Conservation (phyloP, 2,797 vertebrate genomes). For the Schizothorax lantsangensis region DNA sequence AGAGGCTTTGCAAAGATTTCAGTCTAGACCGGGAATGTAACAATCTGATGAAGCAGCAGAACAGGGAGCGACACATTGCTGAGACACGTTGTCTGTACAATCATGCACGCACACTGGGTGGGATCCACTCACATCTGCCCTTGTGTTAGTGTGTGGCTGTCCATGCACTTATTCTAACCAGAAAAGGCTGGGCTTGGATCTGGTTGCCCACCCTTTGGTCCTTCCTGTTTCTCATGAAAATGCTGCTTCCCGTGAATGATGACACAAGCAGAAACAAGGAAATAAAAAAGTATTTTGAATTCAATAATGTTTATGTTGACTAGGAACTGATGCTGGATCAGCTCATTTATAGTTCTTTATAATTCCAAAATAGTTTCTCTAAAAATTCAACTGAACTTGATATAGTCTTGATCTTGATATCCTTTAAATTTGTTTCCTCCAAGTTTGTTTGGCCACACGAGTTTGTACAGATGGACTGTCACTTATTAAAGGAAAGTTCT, state of each 20-base stretch:
- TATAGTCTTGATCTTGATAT: neutral
- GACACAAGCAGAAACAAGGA: conserved; percentile 19
- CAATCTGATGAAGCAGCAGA: conserved; percentile 24
- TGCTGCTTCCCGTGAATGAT: neutral
- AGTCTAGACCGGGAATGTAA: conserved; percentile 8
- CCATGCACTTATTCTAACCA: neutral
- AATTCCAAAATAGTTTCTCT: neutral
- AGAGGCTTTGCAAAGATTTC: neutral
- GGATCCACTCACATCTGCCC: conserved; percentile 30
- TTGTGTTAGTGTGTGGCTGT: conserved; percentile 27
- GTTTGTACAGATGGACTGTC: neutral
- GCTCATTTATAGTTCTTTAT: neutral
- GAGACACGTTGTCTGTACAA: conserved; percentile 23
- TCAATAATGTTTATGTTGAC: neutral
- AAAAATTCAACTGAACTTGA: neutral
- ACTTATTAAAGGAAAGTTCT: neutral
- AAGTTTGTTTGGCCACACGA: neutral
- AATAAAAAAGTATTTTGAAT: neutral
- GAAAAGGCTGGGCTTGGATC: conserved; percentile 32
- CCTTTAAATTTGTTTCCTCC: neutral
- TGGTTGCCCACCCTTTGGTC: neutral
- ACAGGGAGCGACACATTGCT: conserved; percentile 5
- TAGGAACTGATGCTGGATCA: neutral
- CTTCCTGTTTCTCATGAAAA: conserved; percentile 23
- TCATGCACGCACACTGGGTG: conserved; percentile 5